These are phyloP conservation scores for Dichetophora obliterata DNA, from an alignment of 2,888 invertebrate species.

Conservation along the genomic window DNA sequence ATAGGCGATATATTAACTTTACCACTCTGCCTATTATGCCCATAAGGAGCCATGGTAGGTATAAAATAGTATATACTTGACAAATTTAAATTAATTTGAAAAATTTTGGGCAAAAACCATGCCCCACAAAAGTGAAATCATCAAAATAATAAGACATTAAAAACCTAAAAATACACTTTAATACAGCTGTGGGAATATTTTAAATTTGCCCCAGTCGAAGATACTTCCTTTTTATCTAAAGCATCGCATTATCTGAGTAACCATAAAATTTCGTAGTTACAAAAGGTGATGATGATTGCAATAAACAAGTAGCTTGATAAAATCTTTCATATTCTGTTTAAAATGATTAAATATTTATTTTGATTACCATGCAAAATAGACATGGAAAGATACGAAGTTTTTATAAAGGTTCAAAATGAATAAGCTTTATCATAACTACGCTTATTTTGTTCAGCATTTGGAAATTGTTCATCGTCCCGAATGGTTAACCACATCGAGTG, in stretches of 20 bases:
- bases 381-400: neutral
- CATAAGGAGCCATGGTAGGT: too few species aligned
- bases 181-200: too few species aligned
- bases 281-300: neutral
- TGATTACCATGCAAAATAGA: conserved; percentile 12
- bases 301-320: neutral
- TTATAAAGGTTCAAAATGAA: neutral
- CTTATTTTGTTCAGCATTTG: neutral
- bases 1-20: too few species aligned
- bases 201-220: too few species aligned
- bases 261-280: neutral
- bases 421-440: neutral
- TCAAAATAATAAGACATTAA: too few species aligned
- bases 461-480: neutral
- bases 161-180: too few species aligned
- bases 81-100: too few species aligned
- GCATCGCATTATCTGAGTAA: conserved; percentile 10
- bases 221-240: neutral
- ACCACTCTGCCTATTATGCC: too few species aligned
- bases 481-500: neutral
- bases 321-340: neutral
- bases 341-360: conserved; percentile 23
- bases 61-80: too few species aligned
- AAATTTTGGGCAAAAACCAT: too few species aligned
- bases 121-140: too few species aligned